Percentiles rank a stretch among this genome's conserved stretches.
phyloP scores from a whole-genome alignment of 2,888 invertebrate species.

The Pseudococcus jackbeardsleyi region DNA sequence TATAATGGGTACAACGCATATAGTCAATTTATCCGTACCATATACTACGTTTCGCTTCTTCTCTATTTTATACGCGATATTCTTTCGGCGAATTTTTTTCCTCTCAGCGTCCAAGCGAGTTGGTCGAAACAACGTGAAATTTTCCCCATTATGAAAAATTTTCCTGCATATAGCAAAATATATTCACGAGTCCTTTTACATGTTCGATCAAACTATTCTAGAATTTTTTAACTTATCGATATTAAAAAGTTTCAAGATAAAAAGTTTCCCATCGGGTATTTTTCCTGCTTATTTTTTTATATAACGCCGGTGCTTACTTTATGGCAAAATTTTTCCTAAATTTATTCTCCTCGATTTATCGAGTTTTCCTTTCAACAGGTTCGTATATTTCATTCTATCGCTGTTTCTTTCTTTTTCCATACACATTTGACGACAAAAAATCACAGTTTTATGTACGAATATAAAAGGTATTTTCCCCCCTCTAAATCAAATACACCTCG shows the following conservation, averaged over 20 bases:
- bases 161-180: background rate
- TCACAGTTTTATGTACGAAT: background rate
- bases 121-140: background rate
- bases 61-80: background rate
- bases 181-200: background rate
- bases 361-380: conserved; percentile 18
- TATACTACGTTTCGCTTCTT: background rate
- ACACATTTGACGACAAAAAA: background rate
- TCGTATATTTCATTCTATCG: background rate
- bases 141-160: background rate
- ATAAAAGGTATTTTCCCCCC: background rate
- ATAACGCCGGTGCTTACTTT: background rate
- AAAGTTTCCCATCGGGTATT: background rate
- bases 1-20: background rate
- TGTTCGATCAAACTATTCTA: background rate
- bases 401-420: background rate
- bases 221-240: conserved; percentile 21
- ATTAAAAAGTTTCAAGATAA: conserved; percentile 22
- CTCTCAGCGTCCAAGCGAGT: background rate
- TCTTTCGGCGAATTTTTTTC: background rate
- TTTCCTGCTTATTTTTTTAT: background rate
- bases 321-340: background rate
- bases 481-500: background rate
- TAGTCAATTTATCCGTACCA: background rate
- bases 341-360: conserved; percentile 10